Conservation (phyloP, 2,797 vertebrate species). For the Ctenochaetus hawaiiensis region DNA sequence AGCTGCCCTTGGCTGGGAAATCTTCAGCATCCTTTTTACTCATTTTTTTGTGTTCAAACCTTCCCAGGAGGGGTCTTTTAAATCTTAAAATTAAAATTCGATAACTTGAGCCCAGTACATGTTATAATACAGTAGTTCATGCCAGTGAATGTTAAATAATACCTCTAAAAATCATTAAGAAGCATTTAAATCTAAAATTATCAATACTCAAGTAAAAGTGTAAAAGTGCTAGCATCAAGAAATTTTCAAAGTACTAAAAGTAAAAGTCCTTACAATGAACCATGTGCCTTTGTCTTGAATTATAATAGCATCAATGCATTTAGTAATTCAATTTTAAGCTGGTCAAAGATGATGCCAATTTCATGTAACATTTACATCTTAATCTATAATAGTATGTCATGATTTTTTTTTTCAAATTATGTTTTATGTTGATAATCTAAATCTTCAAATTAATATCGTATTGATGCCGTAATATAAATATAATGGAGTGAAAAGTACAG, state of each 20-base stretch:
- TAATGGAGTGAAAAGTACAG: not conserved
- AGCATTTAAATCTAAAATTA: not conserved
- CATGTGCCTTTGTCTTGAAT: not conserved
- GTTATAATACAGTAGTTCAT: slow-evolving; percentile 1
- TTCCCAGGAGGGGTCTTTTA: slow-evolving; percentile 26
- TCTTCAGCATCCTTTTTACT: slow-evolving; percentile 16
- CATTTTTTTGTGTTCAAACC: slow-evolving; percentile 5
- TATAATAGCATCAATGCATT: no score
- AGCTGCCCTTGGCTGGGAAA: slow-evolving; percentile 38
- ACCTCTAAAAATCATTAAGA: slow-evolving; percentile 18
- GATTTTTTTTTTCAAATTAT: not conserved
- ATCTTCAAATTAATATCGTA: not conserved
- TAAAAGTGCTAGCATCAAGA: not conserved
- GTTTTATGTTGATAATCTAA: not conserved
- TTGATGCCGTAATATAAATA: not conserved
- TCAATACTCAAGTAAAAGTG: not conserved
- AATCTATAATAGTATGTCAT: not conserved
- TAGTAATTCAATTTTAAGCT: no score
- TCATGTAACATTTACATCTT: not conserved
- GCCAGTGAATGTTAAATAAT: slow-evolving; percentile 28
- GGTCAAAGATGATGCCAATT: no score
- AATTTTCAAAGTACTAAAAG: not conserved
- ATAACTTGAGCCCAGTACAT: slow-evolving; percentile 15
- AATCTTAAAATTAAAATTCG: slow-evolving; percentile 35
- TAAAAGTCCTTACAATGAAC: not conserved